These are phyloP conservation scores for Psilanteris sp. DNA, from an alignment of 1,140 invertebrate genomes.

Conservation along the genomic window DNA sequence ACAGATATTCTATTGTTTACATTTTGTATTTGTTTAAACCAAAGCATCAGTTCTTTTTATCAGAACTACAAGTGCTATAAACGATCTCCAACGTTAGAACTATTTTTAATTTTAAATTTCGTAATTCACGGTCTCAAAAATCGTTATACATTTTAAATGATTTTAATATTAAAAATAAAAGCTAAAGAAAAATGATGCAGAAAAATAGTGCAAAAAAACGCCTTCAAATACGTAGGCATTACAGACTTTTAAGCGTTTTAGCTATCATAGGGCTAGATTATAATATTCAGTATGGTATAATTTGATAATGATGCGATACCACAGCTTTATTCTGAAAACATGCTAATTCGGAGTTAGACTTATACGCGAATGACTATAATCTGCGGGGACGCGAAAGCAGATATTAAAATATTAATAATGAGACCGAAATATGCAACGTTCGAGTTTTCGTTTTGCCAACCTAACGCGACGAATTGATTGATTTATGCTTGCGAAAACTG, in stretches of 20 bases:
- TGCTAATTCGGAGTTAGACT: slow-evolving; percentile 77
- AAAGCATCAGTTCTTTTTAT: no score
- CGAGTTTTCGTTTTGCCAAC: slow-evolving; percentile 17
- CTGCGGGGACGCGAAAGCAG: slow-evolving; percentile 69
- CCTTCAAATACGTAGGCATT: no score
- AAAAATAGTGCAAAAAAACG: no score
- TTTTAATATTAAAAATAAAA: no score
- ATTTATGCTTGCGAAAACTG: slow-evolving; percentile 1
- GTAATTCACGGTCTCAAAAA: no score
- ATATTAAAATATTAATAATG: slow-evolving; percentile 74
- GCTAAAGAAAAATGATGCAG: no score
- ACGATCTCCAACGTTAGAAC: no score
- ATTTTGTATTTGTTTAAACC: no score
- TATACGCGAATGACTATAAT: slow-evolving; percentile 77
- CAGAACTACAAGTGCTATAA: no score
- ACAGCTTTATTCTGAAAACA: slow-evolving; percentile 74
- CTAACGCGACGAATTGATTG: slow-evolving; percentile 7
- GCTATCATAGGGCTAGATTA: slow-evolving; percentile 70
- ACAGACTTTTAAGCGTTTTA: slow-evolving; percentile 9
- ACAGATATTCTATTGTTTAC: no score
- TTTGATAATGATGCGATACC: slow-evolving; percentile 77
- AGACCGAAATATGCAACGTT: slow-evolving; percentile 16
- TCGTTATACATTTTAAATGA: no score
- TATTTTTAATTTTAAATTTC: no score
- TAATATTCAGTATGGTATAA: slow-evolving; percentile 75